These are phyloP conservation scores for Lycocorax pyrrhopterus DNA, from an alignment of 2,113 vertebrate species.

Conservation along the genomic window DNA sequence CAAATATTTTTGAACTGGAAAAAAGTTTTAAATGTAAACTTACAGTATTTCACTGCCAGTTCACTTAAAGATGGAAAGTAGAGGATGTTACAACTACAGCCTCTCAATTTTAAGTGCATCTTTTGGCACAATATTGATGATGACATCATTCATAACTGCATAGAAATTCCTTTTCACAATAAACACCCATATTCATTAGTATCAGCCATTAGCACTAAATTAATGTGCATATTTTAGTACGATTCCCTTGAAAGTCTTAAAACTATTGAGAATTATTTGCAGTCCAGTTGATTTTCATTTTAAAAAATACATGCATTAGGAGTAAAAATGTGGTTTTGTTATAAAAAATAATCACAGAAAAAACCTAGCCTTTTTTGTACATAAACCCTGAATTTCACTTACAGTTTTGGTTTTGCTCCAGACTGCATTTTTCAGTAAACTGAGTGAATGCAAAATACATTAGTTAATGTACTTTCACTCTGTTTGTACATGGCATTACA, in stretches of 20 bases:
- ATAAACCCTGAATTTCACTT: neutral
- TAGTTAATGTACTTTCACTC: neutral
- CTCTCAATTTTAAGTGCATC: neutral
- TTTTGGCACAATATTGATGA: neutral
- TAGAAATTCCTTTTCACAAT: neutral
- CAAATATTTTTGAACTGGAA: neutral
- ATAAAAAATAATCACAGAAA: neutral
- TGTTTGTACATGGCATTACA: neutral
- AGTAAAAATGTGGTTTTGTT: neutral
- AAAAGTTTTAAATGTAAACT: neutral
- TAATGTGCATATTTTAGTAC: neutral
- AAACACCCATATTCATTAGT: neutral
- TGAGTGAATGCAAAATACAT: neutral
- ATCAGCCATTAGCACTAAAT: neutral
- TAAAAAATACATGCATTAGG: neutral
- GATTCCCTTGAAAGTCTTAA: neutral
- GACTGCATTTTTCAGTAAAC: neutral
- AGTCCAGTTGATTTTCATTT: neutral
- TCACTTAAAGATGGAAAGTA: neutral
- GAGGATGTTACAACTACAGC: neutral
- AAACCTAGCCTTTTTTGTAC: rapidly evolving
- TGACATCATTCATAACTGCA: neutral
- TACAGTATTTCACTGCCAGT: neutral
- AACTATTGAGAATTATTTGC: neutral
- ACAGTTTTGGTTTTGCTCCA: neutral